Evolutionary conservation across 2,888 invertebrate species (phyloP).

Genomic region (Morpho achilles): DNA sequence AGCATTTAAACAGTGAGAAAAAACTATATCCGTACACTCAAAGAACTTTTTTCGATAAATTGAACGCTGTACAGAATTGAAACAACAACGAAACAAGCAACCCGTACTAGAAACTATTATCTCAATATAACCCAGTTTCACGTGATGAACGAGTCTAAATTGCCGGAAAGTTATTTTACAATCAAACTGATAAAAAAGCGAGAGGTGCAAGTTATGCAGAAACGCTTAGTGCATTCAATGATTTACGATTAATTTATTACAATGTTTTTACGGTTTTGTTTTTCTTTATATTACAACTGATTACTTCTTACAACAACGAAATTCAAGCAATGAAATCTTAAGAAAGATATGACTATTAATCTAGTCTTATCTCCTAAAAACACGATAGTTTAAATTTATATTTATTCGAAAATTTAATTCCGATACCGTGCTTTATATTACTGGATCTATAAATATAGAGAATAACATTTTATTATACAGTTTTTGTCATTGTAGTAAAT

Average conservation of each 20-base stretch:
- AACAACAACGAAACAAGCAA: constrained; percentile 52
- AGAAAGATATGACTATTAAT: too few relatives aligned
- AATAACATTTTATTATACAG: too few relatives aligned
- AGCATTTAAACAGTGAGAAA: constrained; percentile 26
- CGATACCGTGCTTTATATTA: too few relatives aligned
- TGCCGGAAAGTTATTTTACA: constrained; percentile 43
- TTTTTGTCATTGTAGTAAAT: constrained; percentile 1
- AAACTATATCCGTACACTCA: constrained; percentile 38
- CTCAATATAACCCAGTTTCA: constrained; percentile 57
- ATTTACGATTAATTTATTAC: constrained; percentile 1
- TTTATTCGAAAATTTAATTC: too few relatives aligned
- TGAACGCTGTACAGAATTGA: constrained; percentile 43
- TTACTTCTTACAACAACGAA: too few relatives aligned
- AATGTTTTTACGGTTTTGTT: neutral
- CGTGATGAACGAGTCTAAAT: constrained; percentile 46
- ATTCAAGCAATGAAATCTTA: too few relatives aligned
- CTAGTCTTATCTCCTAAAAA: too few relatives aligned
- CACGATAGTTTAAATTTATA: too few relatives aligned
- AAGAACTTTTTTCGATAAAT: constrained; percentile 44
- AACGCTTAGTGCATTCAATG: constrained; percentile 9
- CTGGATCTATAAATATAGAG: too few relatives aligned
- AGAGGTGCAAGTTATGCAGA: constrained; percentile 17
- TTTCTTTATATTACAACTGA: neutral
- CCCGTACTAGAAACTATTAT: constrained; percentile 49
- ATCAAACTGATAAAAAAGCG: constrained; percentile 32